Conservation (phyloP, 1,140 invertebrate genomes). For the Camponotus vicinus region DNA sequence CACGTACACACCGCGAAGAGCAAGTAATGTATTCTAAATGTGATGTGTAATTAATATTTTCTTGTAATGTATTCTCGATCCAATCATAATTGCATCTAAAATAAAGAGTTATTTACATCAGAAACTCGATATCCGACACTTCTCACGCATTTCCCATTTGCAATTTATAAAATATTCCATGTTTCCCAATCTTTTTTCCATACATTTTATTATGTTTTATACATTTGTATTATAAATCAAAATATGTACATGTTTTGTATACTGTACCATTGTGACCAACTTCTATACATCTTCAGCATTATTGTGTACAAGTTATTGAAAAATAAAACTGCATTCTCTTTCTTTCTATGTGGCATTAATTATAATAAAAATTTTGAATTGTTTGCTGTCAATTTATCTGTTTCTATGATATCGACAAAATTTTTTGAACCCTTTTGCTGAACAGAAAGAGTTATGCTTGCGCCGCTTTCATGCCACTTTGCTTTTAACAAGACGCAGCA, state of each 20-base stretch:
- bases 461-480: slow-evolving; percentile 80
- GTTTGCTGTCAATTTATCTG: slow-evolving; percentile 80
- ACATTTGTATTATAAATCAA: no score
- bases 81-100: slow-evolving; percentile 69
- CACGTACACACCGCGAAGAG: slow-evolving; percentile 56
- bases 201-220: no score
- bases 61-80: slow-evolving; percentile 75
- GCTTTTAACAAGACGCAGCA: slow-evolving; percentile 81
- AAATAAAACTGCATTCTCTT: not conserved
- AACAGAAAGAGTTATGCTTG: slow-evolving; percentile 81
- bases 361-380: slow-evolving; percentile 72
- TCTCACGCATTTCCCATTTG: no score
- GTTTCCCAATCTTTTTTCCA: no score
- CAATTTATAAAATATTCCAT: no score
- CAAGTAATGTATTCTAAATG: slow-evolving; percentile 76
- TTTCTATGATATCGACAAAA: slow-evolving; percentile 81
- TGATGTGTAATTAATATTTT: slow-evolving; percentile 78
- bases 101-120: slow-evolving; percentile 75
- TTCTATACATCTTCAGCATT: not conserved
- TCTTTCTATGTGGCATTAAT: not conserved
- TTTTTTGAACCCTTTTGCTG: slow-evolving; percentile 81
- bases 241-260: no score
- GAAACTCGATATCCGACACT: not conserved
- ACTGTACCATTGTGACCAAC: no score
- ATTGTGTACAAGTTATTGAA: not conserved